Conservation (phyloP, 2,113 vertebrate genomes). For the Pipra filicauda region DNA sequence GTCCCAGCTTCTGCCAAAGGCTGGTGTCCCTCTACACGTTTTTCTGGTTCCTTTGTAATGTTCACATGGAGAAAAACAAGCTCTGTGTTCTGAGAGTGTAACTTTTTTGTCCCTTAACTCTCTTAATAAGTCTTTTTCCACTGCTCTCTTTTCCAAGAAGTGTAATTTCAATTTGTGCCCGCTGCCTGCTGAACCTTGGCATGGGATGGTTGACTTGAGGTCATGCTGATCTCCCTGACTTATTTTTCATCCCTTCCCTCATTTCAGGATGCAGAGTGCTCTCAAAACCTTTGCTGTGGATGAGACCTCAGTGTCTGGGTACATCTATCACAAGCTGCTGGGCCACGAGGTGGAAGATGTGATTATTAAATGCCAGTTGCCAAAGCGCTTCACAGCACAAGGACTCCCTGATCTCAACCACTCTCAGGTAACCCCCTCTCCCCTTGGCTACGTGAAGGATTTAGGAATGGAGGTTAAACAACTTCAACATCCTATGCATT, state of each 20-base stretch:
- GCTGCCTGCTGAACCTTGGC: neutral
- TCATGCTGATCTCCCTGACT: neutral
- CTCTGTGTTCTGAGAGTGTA: neutral
- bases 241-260: neutral
- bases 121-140: fast-evolving
- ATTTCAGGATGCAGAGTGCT: constrained; percentile 93
- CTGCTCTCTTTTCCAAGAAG: neutral
- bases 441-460: neutral
- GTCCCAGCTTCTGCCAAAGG: neutral
- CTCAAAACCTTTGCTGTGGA: constrained; percentile 96
- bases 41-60: neutral
- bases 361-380: constrained; percentile 98
- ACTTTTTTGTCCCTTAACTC: neutral
- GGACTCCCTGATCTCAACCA: constrained; percentile 98
- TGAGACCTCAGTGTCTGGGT: constrained; percentile 96
- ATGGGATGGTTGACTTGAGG: neutral
- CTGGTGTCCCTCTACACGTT: neutral
- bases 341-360: constrained; percentile 98
- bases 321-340: constrained; percentile 97
- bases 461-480: neutral
- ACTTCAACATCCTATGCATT: fast-evolving
- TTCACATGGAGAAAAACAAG: fast-evolving
- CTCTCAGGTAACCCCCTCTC: constrained; percentile 83
- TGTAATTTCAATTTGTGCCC: neutral
- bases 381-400: constrained; percentile 96